Base-by-base conservation (phyloP, 1,140 invertebrate species). In the Heterodera schachtii region DNA sequence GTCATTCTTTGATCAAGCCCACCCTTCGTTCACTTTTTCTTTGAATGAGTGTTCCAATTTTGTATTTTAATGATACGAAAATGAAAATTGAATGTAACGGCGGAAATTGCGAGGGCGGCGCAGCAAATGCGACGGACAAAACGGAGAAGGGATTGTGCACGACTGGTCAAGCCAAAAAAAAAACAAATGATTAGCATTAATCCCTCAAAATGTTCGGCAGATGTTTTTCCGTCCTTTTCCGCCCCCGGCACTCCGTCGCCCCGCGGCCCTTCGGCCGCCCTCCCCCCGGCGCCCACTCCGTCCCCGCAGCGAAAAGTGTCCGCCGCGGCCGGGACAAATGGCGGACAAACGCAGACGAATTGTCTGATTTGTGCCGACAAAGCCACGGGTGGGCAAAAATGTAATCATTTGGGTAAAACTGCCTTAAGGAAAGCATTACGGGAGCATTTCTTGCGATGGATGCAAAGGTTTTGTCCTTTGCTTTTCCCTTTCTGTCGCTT, bases 401-500 rank as follows among this genome's bases (percentile, higher is more conserved):
- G 49, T 41, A 4, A 0, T 2, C 41, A 52, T 43, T 47, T 75
- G 49, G 31, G 31, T 31, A 31, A 31, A 31, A 31, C 31, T 31
- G 44, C 60, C 16, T 71, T n/a, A 19, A 71, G 78, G 78, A 5
- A 80, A 80, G 19, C 78, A 80, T 41, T 80, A 80, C 43, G 80
- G 81, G 11, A 73, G 78, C 46, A 46, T 75, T 52, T 82, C 79
- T 5, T 82, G 81, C 57, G 81, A 82, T 31, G 81, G 81, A 3
- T 82, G 81, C 16, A 82, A 82, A 31, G 79, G 49, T 64, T 52
- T 52, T 6, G 6, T 52, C 49, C 11, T 8, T 52, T 3, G 57
- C 1, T 3, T 3, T 19, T 11, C 6, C 0, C 11, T 52, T 52
- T 52, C 11, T 11, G 49, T 6, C 6, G 11, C 6, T 11, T 77